Base-by-base conservation (phyloP, 2,888 invertebrate genomes). In the Fragum whitleyi region DNA sequence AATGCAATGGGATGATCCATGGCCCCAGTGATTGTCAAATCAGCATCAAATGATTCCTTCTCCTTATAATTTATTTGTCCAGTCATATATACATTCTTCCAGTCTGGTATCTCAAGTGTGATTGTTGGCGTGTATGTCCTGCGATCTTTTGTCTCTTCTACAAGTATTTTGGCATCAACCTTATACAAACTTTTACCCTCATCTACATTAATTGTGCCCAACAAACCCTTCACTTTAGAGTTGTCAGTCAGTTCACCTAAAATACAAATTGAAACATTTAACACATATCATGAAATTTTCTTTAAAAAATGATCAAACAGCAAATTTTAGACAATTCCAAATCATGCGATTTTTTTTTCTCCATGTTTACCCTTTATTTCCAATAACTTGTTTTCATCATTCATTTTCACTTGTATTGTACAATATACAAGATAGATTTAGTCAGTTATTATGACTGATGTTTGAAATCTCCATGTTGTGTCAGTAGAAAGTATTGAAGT, bases 191-290 rank as follows among this genome's bases (percentile, higher is more conserved):
- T 69, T 0, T 16, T 11, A 1, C 57, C 79, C 7, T 88, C 86
- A 79, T 92, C 92, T 2, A 92, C 62, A 6, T 80, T 76, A 11
- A 90, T 69, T 9, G 79, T 84, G 23, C 89, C 90, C 1, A 80
- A 79, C 23, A 90, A 55, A 5, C 88, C 88, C 74, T 91, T 89
- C 53, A 86, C 74, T 32, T 79, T 75, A 23, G 77, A n/a, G 6
- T 77, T 79, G 67, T 85, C 77, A 5, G 47, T 73, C n/a, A 85
- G 72, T 42, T 85, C 72, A 61, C 85, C 85, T 85, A 32, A 23
- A 74, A 29, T n/a, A 32, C 6, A 59, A 39, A 72, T 19, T n/a
- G n/a, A n/a, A n/a, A n/a, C n/a, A n/a, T n/a, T n/a, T n/a, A n/a
- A n/a, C n/a, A n/a, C n/a, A n/a, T n/a, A n/a, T n/a, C n/a, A n/a